Base-by-base conservation (phyloP, 1,140 invertebrate species). In the Bicyclus anynana region DNA sequence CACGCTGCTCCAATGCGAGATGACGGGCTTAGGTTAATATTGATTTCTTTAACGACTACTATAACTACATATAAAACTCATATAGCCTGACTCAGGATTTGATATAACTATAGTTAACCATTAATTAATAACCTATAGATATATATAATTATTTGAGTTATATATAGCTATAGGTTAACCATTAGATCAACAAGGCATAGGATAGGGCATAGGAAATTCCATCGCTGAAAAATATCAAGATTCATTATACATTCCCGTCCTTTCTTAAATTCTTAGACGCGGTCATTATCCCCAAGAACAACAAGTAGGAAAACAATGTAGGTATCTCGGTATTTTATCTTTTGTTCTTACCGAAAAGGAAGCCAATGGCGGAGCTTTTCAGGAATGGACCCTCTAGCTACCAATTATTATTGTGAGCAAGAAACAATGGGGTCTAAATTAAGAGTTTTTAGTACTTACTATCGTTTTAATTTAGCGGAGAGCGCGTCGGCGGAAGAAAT, bases 361-460 rank as follows among this genome's bases (percentile, higher is more conserved):
- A 53, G 40, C 58, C 58, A 44, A 54, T 60, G 58, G 46, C 14
- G 44, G 44, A 42, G 51, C 58, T 54, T 54, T 60, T 60, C 58
- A 60, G 40, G 16, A 44, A 44, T 44, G 40, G 40, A 44, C 40
- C 40, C 40, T 44, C 40, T 44, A 44, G 40, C 40, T 44, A 44
- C 40, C 40, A 44, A 44, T 44, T 44, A 44, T 44, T 44, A 44
- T 44, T 44, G 40, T 44, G 40, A 20, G 40, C 16, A 50, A 54
- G 21, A 20, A 54, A 54, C 52, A 56, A 56, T 56, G 29, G 33
- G 27, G 33, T 50, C 54, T 50, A 49, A 56, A 56, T 56, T 56
- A 42, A 56, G 54, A 56, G 13, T 49, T 42, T 44, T 44, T 40
- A 40, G 16, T 40, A 40, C 37, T 38, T 42, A 52, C 33, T 40